A percentile compares a stretch with the other conserved stretches of the same genome.
phyloP scores from a whole-genome alignment of 2,797 vertebrate genomes.

The Dendrocincla tyrannina region DNA sequence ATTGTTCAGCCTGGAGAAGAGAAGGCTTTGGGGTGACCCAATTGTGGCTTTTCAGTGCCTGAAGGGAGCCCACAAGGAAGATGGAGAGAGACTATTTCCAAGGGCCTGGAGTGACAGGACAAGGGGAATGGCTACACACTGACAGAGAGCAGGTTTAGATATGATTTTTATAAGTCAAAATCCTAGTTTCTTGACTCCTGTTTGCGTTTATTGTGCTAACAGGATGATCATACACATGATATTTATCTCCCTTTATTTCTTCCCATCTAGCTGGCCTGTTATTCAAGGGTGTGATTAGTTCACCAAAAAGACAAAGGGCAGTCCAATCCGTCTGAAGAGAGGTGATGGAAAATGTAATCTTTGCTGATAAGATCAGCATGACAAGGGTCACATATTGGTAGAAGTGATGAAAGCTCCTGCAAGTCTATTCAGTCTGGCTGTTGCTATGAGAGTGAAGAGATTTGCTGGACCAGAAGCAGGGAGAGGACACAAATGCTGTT shows the following conservation, averaged over 20 bases:
- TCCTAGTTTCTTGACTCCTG: not conserved
- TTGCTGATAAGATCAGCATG: not conserved
- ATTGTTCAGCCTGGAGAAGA: not conserved
- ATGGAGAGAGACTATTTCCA: not conserved
- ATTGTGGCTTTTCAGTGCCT: not conserved
- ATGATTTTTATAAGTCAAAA: not conserved
- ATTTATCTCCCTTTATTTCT: not conserved
- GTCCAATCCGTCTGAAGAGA: not conserved
- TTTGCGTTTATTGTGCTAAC: not conserved
- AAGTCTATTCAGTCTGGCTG: not conserved
- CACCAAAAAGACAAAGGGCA: not conserved
- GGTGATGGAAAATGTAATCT: conserved; percentile 9
- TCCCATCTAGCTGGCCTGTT: not conserved
- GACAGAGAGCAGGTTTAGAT: not conserved
- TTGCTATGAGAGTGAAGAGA: conserved; percentile 6
- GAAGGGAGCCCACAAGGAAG: not conserved
- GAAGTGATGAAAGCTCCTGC: conserved; percentile 15
- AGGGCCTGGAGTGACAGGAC: not conserved
- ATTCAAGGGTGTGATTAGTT: not conserved
- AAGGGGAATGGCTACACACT: not conserved
- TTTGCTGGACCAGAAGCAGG: not conserved
- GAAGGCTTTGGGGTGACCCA: not conserved
- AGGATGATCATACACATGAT: not conserved
- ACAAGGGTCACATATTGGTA: not conserved
- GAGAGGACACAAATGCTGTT: conserved; percentile 6